These are phyloP conservation scores for Leptinotarsa rubiginosa DNA, from an alignment of 2,888 invertebrate species.

Conservation along the genomic window DNA sequence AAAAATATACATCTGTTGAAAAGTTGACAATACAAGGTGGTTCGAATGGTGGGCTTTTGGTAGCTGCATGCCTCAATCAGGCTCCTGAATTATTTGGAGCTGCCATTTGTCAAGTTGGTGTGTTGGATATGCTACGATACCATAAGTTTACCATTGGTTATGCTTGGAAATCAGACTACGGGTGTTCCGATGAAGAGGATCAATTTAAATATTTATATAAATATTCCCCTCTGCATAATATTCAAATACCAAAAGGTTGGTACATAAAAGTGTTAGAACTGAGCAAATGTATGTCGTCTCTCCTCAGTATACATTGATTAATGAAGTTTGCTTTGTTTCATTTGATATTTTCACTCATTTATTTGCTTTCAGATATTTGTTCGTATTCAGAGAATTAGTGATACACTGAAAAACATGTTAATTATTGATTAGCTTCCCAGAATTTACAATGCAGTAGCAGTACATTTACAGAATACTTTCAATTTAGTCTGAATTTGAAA, in stretches of 20 bases:
- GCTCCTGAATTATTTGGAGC: conserved; percentile 94
- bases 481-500: too few species aligned
- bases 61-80: conserved; percentile 95
- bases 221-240: conserved; percentile 95
- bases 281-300: neutral
- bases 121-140: conserved; percentile 96
- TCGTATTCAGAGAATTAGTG: too few species aligned
- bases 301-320: neutral
- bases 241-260: conserved; percentile 73
- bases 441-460: neutral
- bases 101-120: conserved; percentile 94
- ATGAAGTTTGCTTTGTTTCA: too few species aligned
- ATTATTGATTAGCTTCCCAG: too few species aligned
- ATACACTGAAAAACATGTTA: too few species aligned
- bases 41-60: conserved; percentile 97
- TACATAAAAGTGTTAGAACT: neutral
- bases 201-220: conserved; percentile 88
- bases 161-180: conserved; percentile 97
- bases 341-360: too few species aligned
- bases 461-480: too few species aligned
- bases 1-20: conserved; percentile 81
- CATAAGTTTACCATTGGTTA: conserved; percentile 98
- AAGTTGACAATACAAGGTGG: conserved; percentile 92
- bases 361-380: too few species aligned
- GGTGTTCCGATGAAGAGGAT: conserved; percentile 86